Conservation (phyloP, 1,140 invertebrate genomes). For the Portunus trituberculatus region DNA sequence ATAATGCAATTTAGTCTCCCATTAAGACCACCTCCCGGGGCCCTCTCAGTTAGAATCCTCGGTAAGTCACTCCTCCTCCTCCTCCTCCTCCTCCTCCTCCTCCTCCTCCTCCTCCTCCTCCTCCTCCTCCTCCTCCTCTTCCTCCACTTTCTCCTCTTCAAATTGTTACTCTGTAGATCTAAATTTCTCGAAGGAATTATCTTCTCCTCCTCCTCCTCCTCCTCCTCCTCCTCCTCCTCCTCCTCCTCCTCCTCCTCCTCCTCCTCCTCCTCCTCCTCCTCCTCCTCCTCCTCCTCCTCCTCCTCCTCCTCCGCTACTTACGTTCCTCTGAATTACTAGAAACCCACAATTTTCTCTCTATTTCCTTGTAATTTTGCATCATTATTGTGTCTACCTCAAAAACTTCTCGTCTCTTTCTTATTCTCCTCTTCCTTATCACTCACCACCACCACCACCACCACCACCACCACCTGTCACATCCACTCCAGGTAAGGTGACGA, state of each 20-base stretch:
- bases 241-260: neutral
- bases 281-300: slow-evolving; percentile 31
- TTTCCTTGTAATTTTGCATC: no score
- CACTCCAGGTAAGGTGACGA: no score
- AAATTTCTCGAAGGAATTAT: no score
- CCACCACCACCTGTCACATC: no score
- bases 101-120: slow-evolving; percentile 16
- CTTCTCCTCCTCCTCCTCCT: neutral
- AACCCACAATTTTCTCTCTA: no score
- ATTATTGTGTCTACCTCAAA: no score
- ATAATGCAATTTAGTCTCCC: slow-evolving; percentile 59
- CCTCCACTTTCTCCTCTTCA: neutral
- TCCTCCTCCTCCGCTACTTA: neutral
- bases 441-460: no score
- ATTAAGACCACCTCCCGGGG: neutral
- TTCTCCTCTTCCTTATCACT: neutral
- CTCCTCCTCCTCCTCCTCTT: neutral
- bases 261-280: neutral
- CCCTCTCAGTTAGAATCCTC: slow-evolving; percentile 7
- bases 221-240: slow-evolving; percentile 6
- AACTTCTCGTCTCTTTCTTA: neutral
- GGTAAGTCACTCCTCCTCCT: slow-evolving; percentile 31
- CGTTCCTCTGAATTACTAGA: no score
- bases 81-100: slow-evolving; percentile 7
- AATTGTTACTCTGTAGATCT: no score